A percentile compares a stretch with the other conserved stretches of the same genome.
Conservation (phyloP, 2,797 vertebrate genomes). For the Columba guinea region DNA sequence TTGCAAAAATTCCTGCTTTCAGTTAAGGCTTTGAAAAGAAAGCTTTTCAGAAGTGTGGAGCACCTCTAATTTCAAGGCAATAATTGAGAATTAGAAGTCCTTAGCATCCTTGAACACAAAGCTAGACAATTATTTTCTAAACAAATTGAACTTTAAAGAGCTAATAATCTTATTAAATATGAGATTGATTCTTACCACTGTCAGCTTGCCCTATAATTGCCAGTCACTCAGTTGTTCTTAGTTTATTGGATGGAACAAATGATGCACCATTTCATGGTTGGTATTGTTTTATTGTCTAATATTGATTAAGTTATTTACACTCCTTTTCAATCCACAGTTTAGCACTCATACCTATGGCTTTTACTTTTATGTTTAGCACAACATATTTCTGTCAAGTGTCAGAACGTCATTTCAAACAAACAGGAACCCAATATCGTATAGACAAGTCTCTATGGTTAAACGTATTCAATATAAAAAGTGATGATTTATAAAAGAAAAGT, state of each 20-base stretch:
- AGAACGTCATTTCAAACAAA: constrained; percentile 54
- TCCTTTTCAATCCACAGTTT: constrained; percentile 75
- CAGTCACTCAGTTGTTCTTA: not conserved
- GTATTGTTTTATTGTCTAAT: constrained; percentile 81
- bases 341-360: constrained; percentile 82
- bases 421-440: constrained; percentile 73
- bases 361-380: constrained; percentile 76
- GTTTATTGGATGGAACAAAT: constrained; percentile 66
- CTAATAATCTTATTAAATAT: not conserved
- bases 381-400: constrained; percentile 70
- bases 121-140: not conserved
- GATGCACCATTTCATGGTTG: constrained; percentile 65
- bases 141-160: not conserved
- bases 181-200: not conserved
- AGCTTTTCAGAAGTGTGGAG: not conserved
- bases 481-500: constrained; percentile 47
- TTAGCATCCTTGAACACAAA: not conserved
- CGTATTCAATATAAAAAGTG: constrained; percentile 61
- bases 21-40: constrained; percentile 32
- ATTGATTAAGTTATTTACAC: constrained; percentile 82
- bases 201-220: not conserved
- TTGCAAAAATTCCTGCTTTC: not conserved
- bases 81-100: not conserved
- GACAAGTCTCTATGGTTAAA: constrained; percentile 72
- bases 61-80: not conserved